These are phyloP conservation scores for Solea solea DNA, from an alignment of 2,113 vertebrate species.

Conservation along the genomic window DNA sequence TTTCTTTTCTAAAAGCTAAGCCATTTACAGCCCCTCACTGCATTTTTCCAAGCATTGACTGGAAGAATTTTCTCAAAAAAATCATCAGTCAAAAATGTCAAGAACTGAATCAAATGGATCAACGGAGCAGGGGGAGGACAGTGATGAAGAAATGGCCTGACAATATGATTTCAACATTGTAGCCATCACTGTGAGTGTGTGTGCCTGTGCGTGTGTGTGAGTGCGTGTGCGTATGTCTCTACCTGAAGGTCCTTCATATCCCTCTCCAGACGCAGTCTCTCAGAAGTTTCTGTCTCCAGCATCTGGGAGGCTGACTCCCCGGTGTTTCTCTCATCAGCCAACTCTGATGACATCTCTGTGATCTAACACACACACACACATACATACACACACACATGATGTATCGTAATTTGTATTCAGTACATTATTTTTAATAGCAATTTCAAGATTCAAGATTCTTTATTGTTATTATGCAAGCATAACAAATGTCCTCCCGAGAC, in stretches of 20 bases:
- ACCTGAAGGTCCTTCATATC: slow-evolving; percentile 98
- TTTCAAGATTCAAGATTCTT: too few species aligned
- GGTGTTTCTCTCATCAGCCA: slow-evolving; percentile 94
- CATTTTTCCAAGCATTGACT: slow-evolving; percentile 23
- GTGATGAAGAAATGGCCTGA: slow-evolving; percentile 20
- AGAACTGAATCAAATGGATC: slow-evolving; percentile 20
- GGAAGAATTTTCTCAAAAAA: slow-evolving; percentile 25
- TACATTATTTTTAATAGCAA: neutral
- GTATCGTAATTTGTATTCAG: neutral
- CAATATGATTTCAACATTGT: slow-evolving; percentile 42
- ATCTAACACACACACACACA: slow-evolving; percentile 80
- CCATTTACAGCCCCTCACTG: slow-evolving; percentile 6
- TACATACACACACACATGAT: neutral
- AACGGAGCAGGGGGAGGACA: neutral
- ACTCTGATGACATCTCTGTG: slow-evolving; percentile 94
- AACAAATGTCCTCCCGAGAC: too few species aligned
- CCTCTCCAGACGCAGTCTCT: slow-evolving; percentile 92
- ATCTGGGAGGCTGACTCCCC: slow-evolving; percentile 97
- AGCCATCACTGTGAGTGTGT: neutral
- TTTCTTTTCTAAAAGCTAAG: neutral
- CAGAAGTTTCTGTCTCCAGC: slow-evolving; percentile 90
- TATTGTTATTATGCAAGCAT: too few species aligned
- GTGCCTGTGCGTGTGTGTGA: neutral
- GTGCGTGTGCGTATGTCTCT: neutral
- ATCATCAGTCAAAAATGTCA: slow-evolving; percentile 28